phyloP scores from a whole-genome alignment of 2,113 vertebrate species.

The Limnothrissa miodon region DNA sequence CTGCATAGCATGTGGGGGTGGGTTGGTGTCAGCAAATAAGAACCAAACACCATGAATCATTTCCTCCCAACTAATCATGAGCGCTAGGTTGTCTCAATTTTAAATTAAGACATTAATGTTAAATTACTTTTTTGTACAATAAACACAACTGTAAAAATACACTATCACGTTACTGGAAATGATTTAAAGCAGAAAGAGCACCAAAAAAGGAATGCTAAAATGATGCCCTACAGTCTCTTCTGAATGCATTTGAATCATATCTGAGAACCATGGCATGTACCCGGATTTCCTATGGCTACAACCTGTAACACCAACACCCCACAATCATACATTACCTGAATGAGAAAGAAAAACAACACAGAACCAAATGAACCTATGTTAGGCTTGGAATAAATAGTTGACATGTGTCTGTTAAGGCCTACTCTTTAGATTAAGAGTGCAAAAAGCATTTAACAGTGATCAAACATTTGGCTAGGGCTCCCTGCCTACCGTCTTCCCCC shows the following conservation, averaged over 20 bases:
- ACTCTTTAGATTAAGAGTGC: slow-evolving; percentile 63
- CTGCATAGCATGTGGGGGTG: background rate
- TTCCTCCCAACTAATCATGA: background rate
- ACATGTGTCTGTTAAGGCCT: slow-evolving; percentile 64
- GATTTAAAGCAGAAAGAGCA: slow-evolving; percentile 58
- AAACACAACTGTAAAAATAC: background rate
- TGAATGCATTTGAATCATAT: slow-evolving; percentile 39
- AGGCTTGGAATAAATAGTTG: slow-evolving; percentile 67
- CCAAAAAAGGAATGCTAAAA: slow-evolving; percentile 54
- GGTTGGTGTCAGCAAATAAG: background rate
- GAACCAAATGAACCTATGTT: slow-evolving; percentile 54
- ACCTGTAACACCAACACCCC: slow-evolving; percentile 24
- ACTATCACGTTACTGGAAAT: background rate
- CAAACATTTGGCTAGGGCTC: slow-evolving; percentile 45
- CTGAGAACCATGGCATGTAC: slow-evolving; percentile 16
- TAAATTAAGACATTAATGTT: background rate
- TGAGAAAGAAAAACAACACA: slow-evolving; percentile 11
- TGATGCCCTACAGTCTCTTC: slow-evolving; percentile 48
- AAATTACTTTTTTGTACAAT: background rate
- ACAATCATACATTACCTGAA: slow-evolving; percentile 30
- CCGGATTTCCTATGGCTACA: slow-evolving; percentile 16
- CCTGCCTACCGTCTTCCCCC: slow-evolving; percentile 52
- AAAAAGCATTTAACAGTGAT: slow-evolving; percentile 64
- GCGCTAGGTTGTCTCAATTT: background rate
- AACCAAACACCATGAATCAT: background rate